Evolutionary conservation across 2,113 vertebrate species (phyloP), one percentile per base, ranked within the genome.

Genomic region (Podilymbus podiceps): DNA sequence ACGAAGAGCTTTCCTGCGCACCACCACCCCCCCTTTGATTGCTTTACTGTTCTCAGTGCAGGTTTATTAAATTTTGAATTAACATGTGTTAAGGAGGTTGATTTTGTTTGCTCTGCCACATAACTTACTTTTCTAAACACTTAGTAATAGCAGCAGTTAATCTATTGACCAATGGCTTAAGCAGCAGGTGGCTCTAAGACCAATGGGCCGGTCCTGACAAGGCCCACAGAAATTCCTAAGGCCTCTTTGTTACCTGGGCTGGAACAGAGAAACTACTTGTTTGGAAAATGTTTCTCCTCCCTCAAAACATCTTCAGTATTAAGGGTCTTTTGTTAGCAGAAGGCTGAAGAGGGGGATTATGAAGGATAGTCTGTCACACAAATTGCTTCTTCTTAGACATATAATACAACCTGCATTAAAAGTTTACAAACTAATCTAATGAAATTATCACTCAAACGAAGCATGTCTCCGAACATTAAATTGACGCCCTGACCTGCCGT

Each of bases 201-300:
- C 97, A 94, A 97, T 97, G 96, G 97, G 97, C 95, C 90, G 95
- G 93, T 95, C 94, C 97, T 96, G 95, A 96, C 94, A 96, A 93
- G 97, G 97, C 94, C 92, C 71, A 96, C 95, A 89, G 88, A 97
- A 98, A 98, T 98, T 98, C 98, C 98, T 97, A 97, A 95, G 89
- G 89, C 93, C 49, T 94, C 97, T 98, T 98, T 98, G 98, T 98
- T 97, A 98, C 98, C 98, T 98, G 98, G 97, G 96, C 97, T 97
- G 88, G 97, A 95, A 96, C 96, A 97, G 97, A 98, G 97, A 97
- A 98, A 96, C 96, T 95, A 94, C 98, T 98, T 98, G 98, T 98
- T 98, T 98, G 97, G 97, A 97, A 98, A 98, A 97, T 98, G 98
- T 98, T 98, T 98, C 98, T 98, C 98, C 98, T 98, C 98, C 98